Evolutionary conservation across 1,140 invertebrate genomes (phyloP).

Genomic region (Tigriopus japonicus): DNA sequence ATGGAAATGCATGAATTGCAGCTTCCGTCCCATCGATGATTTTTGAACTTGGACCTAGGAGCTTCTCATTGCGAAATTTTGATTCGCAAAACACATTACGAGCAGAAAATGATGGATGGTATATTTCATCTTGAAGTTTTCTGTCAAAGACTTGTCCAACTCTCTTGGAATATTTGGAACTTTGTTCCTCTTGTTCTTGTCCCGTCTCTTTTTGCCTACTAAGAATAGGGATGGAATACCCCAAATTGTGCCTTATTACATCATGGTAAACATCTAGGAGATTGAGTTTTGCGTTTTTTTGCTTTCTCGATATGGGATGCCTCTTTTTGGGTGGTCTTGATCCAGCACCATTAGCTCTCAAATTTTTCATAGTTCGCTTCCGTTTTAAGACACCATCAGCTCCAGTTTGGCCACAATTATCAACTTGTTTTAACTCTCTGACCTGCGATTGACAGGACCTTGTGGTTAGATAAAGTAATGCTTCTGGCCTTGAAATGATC

Average conservation of each 20-base stretch:
- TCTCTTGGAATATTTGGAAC: neutral
- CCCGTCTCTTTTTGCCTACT: no score
- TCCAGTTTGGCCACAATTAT: neutral
- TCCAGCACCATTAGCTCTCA: no score
- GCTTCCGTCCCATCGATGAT: neutral
- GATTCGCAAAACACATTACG: neutral
- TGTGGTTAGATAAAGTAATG: neutral
- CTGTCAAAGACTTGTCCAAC: neutral
- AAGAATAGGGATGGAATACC: no score
- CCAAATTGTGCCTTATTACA: no score
- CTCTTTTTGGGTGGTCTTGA: no score
- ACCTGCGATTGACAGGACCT: neutral
- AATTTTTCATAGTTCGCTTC: neutral
- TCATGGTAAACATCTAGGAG: no score
- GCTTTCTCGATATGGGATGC: no score
- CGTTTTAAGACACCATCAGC: neutral
- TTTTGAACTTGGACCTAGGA: neutral
- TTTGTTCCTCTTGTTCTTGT: no score
- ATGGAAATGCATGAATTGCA: neutral
- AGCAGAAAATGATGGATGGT: no score
- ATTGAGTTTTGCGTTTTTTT: no score
- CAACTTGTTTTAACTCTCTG: neutral
- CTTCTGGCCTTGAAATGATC: neutral
- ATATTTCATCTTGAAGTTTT: neutral
- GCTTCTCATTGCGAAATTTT: neutral